These are phyloP conservation scores for Vireo altiloquus DNA, from an alignment of 2,113 vertebrate genomes.

Conservation along the genomic window DNA sequence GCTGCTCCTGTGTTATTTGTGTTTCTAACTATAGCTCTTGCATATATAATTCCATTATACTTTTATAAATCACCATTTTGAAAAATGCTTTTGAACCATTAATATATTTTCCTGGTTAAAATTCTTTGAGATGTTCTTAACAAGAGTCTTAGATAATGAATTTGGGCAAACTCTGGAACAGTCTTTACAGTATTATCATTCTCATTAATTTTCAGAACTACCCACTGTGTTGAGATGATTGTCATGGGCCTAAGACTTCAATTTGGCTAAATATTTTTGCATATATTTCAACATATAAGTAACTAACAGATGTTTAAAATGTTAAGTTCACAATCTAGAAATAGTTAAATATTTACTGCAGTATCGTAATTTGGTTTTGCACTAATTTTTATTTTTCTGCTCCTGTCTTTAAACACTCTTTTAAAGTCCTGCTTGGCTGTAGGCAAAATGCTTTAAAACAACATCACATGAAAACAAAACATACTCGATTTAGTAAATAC, in stretches of 20 bases:
- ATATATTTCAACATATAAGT: conserved; percentile 82
- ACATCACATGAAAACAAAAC: conserved; percentile 45
- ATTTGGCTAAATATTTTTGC: conserved; percentile 93
- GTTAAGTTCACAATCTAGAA: conserved; percentile 70
- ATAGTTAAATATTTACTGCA: conserved; percentile 70
- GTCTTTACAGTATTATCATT: conserved; percentile 99
- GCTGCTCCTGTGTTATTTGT: conserved; percentile 55
- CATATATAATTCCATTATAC: conserved; percentile 83
- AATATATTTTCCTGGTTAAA: conserved; percentile 89
- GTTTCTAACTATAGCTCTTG: conserved; percentile 74
- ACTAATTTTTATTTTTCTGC: conserved; percentile 61
- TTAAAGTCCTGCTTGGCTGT: conserved; percentile 10
- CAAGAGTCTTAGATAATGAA: conserved; percentile 97
- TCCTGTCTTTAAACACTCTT: conserved; percentile 52
- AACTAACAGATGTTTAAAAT: conserved; percentile 79
- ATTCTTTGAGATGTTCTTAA: conserved; percentile 95
- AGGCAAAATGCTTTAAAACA: conserved; percentile 54
- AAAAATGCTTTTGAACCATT: conserved; percentile 85
- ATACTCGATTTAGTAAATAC: conserved; percentile 55
- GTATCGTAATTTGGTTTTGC: conserved; percentile 62
- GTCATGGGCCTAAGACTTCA: conserved; percentile 99
- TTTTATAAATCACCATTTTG: conserved; percentile 82
- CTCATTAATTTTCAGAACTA: conserved; percentile 99
- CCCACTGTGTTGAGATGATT: conserved; percentile 96
- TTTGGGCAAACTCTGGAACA: conserved; percentile 99